phyloP scores from a whole-genome alignment of 2,113 vertebrate species.

The Trogon surrucura region DNA sequence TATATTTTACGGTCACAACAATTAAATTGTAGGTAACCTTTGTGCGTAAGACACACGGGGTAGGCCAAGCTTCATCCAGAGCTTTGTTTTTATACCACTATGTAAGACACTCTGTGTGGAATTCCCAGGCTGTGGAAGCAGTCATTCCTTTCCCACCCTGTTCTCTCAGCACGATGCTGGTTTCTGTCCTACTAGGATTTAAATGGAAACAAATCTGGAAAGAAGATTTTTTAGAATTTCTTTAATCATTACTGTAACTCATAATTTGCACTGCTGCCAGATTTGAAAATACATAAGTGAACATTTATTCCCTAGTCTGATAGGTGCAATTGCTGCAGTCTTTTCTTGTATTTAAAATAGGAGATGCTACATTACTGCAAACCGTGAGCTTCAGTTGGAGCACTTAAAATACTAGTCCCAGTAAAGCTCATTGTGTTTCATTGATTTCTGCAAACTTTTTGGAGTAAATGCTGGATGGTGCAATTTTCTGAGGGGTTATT shows the following conservation, averaged over 20 bases:
- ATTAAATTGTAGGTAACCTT: neutral
- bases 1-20: conserved; percentile 50
- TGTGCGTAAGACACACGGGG: neutral
- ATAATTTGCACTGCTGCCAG: conserved; percentile 20
- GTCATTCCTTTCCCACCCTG: neutral
- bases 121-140: neutral
- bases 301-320: neutral
- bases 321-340: neutral
- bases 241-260: neutral
- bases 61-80: neutral
- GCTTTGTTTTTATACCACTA: neutral
- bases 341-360: neutral
- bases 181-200: neutral
- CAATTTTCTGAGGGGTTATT: neutral
- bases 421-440: neutral
- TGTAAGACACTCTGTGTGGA: neutral
- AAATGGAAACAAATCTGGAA: neutral
- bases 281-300: neutral
- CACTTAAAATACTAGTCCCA: neutral
- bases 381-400: neutral
- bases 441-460: neutral
- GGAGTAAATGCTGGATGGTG: neutral
- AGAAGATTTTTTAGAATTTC: neutral
- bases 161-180: neutral
- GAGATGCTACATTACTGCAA: neutral